Percentiles rank a stretch among this genome's conserved stretches.
phyloP scores from a whole-genome alignment of 2,888 invertebrate species.

The Oligia fasciuncula region DNA sequence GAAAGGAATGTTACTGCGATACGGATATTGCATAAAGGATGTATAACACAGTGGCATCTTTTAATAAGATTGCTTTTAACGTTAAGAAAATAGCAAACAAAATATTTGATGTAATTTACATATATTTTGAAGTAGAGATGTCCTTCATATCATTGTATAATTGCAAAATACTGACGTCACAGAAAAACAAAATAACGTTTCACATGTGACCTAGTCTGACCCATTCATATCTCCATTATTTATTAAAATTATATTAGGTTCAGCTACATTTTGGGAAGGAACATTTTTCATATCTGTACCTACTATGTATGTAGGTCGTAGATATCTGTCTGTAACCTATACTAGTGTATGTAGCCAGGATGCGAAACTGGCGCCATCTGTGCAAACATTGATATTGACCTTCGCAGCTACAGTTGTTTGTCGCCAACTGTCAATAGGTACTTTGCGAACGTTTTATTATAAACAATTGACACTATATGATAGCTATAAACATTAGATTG shows the following conservation, averaged over 20 bases:
- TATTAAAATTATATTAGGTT: slow-evolving; percentile 18
- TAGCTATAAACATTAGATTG: slow-evolving; percentile 33
- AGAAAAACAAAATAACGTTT: slow-evolving; percentile 24
- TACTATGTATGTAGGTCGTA: slow-evolving; percentile 24
- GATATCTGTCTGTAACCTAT: slow-evolving; percentile 40
- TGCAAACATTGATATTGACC: slow-evolving; percentile 76
- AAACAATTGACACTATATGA: slow-evolving; percentile 61
- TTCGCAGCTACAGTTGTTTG: slow-evolving; percentile 65
- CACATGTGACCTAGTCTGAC: slow-evolving; percentile 44
- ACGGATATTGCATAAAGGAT: slow-evolving; percentile 36
- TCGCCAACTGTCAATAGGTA: slow-evolving; percentile 51
- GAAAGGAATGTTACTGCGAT: slow-evolving; percentile 30
- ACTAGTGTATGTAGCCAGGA: slow-evolving; percentile 46
- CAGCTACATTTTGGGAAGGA: slow-evolving; percentile 20
- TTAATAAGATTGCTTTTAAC: slow-evolving; percentile 13
- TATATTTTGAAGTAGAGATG: slow-evolving; percentile 6
- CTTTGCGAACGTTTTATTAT: slow-evolving; percentile 58
- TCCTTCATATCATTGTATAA: slow-evolving; percentile 40
- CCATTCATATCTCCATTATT: slow-evolving; percentile 26
- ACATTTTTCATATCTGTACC: slow-evolving; percentile 1
- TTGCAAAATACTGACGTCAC: slow-evolving; percentile 40
- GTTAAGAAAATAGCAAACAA: not conserved
- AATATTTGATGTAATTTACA: slow-evolving; percentile 19
- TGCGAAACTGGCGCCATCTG: slow-evolving; percentile 69
- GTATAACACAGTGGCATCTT: slow-evolving; percentile 5